Conservation (phyloP, 2,113 vertebrate species). For the Mus pahari region DNA sequence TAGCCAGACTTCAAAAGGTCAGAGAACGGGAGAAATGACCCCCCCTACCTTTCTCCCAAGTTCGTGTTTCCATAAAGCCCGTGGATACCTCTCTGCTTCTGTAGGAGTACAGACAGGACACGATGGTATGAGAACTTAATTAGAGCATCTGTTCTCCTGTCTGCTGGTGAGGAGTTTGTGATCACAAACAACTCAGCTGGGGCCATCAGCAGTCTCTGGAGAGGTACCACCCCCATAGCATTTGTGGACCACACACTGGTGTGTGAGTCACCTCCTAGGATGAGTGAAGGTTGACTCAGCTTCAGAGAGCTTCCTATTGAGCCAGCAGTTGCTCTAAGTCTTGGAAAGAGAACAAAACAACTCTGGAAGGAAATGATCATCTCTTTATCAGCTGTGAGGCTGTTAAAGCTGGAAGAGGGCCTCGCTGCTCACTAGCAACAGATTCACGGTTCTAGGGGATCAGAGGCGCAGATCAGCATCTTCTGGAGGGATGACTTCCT, state of each 20-base stretch:
- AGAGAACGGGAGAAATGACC: background rate
- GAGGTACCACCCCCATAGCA: slow-evolving; percentile 77
- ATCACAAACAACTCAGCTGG: slow-evolving; percentile 73
- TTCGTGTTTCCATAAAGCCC: slow-evolving; percentile 25
- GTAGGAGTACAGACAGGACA: slow-evolving; percentile 41
- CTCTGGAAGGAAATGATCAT: slow-evolving; percentile 66
- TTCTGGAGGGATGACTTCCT: background rate
- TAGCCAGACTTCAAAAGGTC: background rate
- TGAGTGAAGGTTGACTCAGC: slow-evolving; percentile 75
- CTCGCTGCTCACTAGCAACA: background rate
- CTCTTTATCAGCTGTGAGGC: slow-evolving; percentile 47
- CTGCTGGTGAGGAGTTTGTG: slow-evolving; percentile 46
- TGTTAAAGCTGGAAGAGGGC: slow-evolving; percentile 19
- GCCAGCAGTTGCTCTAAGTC: slow-evolving; percentile 58
- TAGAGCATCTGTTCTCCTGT: slow-evolving; percentile 68
- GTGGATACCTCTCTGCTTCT: background rate
- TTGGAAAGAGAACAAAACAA: slow-evolving; percentile 67
- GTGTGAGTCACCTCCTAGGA: slow-evolving; percentile 71
- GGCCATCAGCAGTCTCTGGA: slow-evolving; percentile 17
- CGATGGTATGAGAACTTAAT: slow-evolving; percentile 54
- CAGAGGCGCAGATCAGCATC: background rate
- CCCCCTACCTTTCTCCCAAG: background rate
- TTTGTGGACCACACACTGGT: slow-evolving; percentile 57
- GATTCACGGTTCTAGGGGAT: background rate
- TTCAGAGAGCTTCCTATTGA: slow-evolving; percentile 55